Conservation (phyloP, 2,113 vertebrate genomes). For the Lamprologus tigripictilis region DNA sequence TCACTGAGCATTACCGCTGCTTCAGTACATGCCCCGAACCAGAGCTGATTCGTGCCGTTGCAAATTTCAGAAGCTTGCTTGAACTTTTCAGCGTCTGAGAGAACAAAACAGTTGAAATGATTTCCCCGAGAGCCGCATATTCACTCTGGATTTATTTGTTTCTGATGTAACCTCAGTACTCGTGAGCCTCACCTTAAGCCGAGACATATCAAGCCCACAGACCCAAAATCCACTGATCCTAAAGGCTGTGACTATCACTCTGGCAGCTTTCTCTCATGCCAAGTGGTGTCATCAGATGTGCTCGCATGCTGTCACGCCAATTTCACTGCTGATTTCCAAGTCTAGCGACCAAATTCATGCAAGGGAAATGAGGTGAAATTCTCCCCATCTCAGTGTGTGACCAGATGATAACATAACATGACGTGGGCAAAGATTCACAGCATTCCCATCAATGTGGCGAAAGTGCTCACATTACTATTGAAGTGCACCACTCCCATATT, state of each 20-base stretch:
- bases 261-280: neutral
- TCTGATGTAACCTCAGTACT: neutral
- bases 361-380: neutral
- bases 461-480: slow-evolving; percentile 4
- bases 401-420: neutral
- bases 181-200: neutral
- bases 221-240: neutral
- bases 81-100: neutral
- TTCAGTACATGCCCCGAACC: neutral
- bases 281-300: slow-evolving; percentile 1
- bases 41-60: neutral
- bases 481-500: neutral
- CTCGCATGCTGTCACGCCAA: neutral
- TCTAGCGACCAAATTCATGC: neutral
- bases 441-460: neutral
- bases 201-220: neutral
- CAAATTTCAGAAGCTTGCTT: neutral
- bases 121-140: neutral
- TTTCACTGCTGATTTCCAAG: neutral
- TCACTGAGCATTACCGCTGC: neutral
- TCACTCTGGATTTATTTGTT: neutral
- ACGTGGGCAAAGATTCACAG: neutral
- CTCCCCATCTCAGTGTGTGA: neutral
- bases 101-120: neutral
- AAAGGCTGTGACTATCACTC: neutral